These are phyloP conservation scores for Notolabrus celidotus DNA, from an alignment of 2,797 vertebrate species.

Conservation along the genomic window DNA sequence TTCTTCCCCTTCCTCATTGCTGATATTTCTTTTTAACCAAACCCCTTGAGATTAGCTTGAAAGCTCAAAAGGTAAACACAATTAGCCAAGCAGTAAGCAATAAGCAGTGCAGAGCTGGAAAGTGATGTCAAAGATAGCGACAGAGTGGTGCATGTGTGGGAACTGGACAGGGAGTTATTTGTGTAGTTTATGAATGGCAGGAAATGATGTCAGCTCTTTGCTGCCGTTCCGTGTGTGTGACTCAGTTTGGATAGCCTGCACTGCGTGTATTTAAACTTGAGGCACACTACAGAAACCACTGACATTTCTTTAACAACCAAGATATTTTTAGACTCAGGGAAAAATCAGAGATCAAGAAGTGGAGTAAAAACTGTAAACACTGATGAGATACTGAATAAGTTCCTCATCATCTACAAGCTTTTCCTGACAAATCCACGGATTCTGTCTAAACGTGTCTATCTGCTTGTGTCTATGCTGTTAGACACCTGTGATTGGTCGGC, in stretches of 20 bases:
- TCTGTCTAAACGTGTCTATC: conserved; percentile 14
- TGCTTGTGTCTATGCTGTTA: conserved; percentile 60
- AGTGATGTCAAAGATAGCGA: conserved; percentile 64
- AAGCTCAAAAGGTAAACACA: conserved; percentile 73
- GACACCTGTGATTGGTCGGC: conserved; percentile 95
- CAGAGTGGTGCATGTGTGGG: conserved; percentile 74
- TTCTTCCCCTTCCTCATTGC: conserved; percentile 63
- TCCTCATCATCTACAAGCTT: conserved; percentile 7
- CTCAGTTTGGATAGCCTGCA: conserved; percentile 44
- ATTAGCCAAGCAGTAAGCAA: conserved; percentile 57
- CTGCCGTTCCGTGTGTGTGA: conserved; percentile 76
- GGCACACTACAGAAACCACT: conserved; percentile 46
- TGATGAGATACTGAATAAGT: no score
- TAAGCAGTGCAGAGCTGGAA: conserved; percentile 52
- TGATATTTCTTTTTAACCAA: conserved; percentile 62
- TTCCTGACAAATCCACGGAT: conserved; percentile 33
- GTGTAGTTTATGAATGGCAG: conserved; percentile 85
- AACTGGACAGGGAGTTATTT: conserved; percentile 85
- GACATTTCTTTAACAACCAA: conserved; percentile 41
- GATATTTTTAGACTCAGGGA: conserved; percentile 46
- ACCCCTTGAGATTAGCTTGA: conserved; percentile 65
- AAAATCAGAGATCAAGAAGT: conserved; percentile 14
- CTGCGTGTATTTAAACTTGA: conserved; percentile 56
- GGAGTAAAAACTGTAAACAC: no score
- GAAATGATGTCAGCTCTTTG: conserved; percentile 85